Evolutionary conservation across 2,797 vertebrate genomes (phyloP).

Genomic region (Acropternis orthonyx): DNA sequence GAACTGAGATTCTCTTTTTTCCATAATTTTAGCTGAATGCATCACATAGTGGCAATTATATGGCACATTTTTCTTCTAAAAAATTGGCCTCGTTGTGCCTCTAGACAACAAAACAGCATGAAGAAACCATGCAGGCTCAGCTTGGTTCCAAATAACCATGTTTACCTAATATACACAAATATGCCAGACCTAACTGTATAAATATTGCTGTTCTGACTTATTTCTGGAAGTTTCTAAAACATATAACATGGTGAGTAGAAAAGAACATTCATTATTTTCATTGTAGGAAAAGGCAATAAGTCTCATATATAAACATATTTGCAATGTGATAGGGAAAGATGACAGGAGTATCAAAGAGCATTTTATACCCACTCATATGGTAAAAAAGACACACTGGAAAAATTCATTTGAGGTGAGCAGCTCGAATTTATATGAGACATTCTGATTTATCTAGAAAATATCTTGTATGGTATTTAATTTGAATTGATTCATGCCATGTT

Average conservation of each 20-base stretch:
- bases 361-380: constrained; percentile 26
- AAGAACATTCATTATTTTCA: constrained; percentile 43
- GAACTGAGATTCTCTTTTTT: background rate
- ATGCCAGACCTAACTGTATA: constrained; percentile 57
- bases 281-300: constrained; percentile 22
- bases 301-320: constrained; percentile 33
- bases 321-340: constrained; percentile 14
- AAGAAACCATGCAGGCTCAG: constrained; percentile 62
- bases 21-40: constrained; percentile 64
- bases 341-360: constrained; percentile 13
- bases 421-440: background rate
- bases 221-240: constrained; percentile 63
- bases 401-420: constrained; percentile 3
- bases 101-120: constrained; percentile 67
- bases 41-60: constrained; percentile 65
- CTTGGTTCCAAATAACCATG: constrained; percentile 69
- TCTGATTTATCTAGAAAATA: background rate
- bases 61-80: constrained; percentile 69
- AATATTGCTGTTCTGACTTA: constrained; percentile 61
- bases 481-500: background rate
- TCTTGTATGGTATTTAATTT: background rate
- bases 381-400: constrained; percentile 46
- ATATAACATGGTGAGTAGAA: background rate
- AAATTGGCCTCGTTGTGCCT: constrained; percentile 63
- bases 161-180: constrained; percentile 71